Percentiles rank a stretch among this genome's conserved stretches.
Evolutionary conservation across 2,888 invertebrate genomes (phyloP).

Genomic region (Drosophila mercatorum): DNA sequence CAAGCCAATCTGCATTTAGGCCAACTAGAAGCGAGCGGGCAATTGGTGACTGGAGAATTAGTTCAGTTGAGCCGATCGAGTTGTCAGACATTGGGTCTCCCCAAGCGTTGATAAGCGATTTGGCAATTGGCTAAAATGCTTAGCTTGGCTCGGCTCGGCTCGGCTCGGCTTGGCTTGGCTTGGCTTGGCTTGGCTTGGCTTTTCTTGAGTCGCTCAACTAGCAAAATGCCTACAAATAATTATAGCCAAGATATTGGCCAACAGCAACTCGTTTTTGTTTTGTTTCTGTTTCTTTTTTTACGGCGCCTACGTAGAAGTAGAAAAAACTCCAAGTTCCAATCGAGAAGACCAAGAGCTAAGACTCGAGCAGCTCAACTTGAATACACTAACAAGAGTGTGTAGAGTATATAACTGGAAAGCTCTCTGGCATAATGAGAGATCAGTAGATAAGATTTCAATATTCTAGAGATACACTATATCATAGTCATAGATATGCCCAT

Average conservation of each 20-base stretch:
- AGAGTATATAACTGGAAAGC: background rate
- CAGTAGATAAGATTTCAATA: background rate
- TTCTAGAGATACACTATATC: too few relatives aligned
- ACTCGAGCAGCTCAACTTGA: too few relatives aligned
- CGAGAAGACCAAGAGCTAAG: slow-evolving; percentile 6
- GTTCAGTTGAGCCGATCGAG: slow-evolving; percentile 9
- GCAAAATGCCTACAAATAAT: slow-evolving; percentile 64
- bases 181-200: slow-evolving; percentile 4
- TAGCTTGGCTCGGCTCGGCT: slow-evolving; percentile 2
- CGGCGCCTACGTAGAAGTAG: slow-evolving; percentile 40
- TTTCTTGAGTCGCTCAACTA: slow-evolving; percentile 28
- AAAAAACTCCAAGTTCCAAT: slow-evolving; percentile 24
- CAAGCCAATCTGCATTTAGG: background rate
- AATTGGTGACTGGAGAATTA: slow-evolving; percentile 2
- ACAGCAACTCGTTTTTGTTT: slow-evolving; percentile 43
- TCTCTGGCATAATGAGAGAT: background rate
- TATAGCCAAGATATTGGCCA: slow-evolving; percentile 67
- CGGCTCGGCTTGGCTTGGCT: slow-evolving; percentile 4
- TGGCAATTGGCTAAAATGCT: slow-evolving; percentile 46
- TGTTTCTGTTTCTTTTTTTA: slow-evolving; percentile 30
- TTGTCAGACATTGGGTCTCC: slow-evolving; percentile 16
- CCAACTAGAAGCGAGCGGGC: slow-evolving; percentile 19
- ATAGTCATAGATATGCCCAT: too few relatives aligned
- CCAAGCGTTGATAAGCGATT: slow-evolving; percentile 52
- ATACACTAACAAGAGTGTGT: slow-evolving; percentile 6